A percentile compares a stretch with the other conserved stretches of the same genome.
These are phyloP conservation scores for Anodontia alba DNA, from an alignment of 2,888 invertebrate genomes.

Conservation along the genomic window DNA sequence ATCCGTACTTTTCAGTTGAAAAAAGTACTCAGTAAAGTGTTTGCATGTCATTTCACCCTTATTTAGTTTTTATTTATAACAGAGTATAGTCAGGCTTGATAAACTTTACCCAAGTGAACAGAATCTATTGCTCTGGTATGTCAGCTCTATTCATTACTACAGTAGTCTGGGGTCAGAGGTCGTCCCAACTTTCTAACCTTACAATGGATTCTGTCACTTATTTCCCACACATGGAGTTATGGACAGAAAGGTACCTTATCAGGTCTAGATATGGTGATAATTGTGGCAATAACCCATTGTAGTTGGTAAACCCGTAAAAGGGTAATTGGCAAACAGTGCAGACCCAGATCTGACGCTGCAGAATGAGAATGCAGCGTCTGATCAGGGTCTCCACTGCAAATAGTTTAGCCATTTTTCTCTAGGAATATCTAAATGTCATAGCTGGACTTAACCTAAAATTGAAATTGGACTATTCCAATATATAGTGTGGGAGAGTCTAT, in stretches of 20 bases:
- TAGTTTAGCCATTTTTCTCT: not conserved
- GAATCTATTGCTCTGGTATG: not conserved
- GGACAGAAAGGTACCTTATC: no score
- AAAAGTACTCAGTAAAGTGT: no score
- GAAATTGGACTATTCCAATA: no score
- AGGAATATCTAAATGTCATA: no score
- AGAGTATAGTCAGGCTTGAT: not conserved
- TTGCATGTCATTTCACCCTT: no score
- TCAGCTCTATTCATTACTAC: slow-evolving; percentile 3
- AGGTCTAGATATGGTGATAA: no score
- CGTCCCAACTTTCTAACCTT: not conserved
- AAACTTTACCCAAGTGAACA: not conserved
- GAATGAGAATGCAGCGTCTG: not conserved
- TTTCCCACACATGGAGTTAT: no score
- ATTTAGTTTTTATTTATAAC: not conserved
- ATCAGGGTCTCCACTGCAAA: not conserved
- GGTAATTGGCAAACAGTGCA: not conserved
- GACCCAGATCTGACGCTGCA: not conserved
- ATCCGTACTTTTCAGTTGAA: no score
- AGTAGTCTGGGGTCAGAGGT: not conserved
- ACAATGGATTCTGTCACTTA: not conserved
- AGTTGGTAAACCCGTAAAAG: no score
- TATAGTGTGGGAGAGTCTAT: no score
- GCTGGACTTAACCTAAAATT: no score
- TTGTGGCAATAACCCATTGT: no score